Evolutionary conservation across 2,797 vertebrate genomes (phyloP), one percentile per base, ranked within the genome.

Genomic region (Hoplostethus mediterraneus): DNA sequence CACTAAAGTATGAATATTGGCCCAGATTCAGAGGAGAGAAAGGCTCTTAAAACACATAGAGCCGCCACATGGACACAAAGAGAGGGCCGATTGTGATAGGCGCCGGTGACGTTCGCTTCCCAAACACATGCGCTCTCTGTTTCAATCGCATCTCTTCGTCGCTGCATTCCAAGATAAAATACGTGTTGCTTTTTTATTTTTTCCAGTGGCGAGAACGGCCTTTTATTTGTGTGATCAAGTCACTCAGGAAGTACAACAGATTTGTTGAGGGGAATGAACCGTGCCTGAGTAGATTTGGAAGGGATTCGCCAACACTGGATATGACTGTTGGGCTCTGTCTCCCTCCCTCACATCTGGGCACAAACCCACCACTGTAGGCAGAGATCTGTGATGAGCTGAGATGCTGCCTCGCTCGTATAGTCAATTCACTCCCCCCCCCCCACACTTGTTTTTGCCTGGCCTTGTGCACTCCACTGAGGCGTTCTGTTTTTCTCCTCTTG

Each of bases 281-380:
- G 9, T 66, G 73, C 70, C 77, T 81, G 62, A 86, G 73, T 28
- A 28, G 70, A 75, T 63, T 59, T 84, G 74, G 75, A 86, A 75
- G 36, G 11, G 72, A 69, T 53, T 73, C 67, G 71, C 79, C 77
- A 75, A 84, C 80, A 78, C 71, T 88, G 77, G 42, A 77, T 78
- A 59, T 71, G 70, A 84, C 77, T 87, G 89, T 83, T 85, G 73
- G 31, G 66, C 71, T 81, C 77, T 70, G 77, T 73, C 59, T 75
- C 63, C 62, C 81, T 85, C 86, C 79, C 81, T 91, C 88, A 90
- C 90, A 93, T 90, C 90, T 92, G 88, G 88, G 87, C 83, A 92
- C 90, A 90, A 89, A 85, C 79, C 45, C 69, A 25, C 81, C 86
- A 89, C 75, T 51, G 12, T 28, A 9, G 79, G 80, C 85, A 61